Evolutionary conservation across 2,113 vertebrate genomes (phyloP).

Genomic region (Pipra filicauda): DNA sequence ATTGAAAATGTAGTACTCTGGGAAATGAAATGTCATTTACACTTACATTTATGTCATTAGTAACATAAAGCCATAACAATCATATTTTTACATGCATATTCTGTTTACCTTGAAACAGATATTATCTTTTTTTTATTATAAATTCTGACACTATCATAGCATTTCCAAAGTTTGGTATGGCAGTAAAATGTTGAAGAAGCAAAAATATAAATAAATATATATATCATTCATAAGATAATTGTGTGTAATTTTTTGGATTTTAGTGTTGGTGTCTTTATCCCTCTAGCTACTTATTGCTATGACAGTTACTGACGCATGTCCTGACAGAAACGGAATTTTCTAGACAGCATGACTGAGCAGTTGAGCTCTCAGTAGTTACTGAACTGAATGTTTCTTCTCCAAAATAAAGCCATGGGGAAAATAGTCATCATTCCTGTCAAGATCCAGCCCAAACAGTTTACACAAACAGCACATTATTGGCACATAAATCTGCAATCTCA

Average conservation of each 20-base stretch:
- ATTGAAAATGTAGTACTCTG: not conserved
- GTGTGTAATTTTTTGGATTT: not conserved
- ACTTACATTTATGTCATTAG: not conserved
- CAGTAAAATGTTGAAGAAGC: not conserved
- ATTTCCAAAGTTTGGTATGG: not conserved
- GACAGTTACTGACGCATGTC: constrained; percentile 1
- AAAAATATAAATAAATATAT: not conserved
- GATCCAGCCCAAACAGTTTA: not conserved
- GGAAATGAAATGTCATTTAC: not conserved
- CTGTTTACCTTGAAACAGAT: not conserved
- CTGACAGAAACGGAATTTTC: constrained; percentile 14
- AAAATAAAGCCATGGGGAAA: constrained; percentile 3
- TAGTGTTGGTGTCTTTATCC: not conserved
- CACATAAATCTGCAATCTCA: not conserved
- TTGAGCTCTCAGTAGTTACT: not conserved
- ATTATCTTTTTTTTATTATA: not conserved
- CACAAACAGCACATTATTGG: not conserved
- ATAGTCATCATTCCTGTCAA: not conserved
- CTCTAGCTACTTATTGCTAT: not conserved
- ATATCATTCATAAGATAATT: not conserved
- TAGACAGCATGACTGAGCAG: not conserved
- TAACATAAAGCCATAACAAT: not conserved
- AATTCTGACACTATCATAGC: not conserved
- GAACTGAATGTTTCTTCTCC: not conserved
- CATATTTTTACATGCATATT: not conserved